Evolutionary conservation across 2,888 invertebrate species (phyloP).

Genomic region (Meganola albula): DNA sequence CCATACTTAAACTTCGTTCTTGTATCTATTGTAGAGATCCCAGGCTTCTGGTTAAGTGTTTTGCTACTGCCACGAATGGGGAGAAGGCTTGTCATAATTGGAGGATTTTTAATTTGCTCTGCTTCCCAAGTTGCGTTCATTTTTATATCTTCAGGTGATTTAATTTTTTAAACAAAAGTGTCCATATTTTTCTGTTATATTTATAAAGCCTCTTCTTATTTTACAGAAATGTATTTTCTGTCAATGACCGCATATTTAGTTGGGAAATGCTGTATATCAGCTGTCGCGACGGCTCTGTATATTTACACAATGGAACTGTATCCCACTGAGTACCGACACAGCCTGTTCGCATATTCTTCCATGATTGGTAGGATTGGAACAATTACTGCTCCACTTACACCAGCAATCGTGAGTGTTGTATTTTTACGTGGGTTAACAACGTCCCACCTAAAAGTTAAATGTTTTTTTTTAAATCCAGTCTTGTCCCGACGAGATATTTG

Average conservation of each 20-base stretch:
- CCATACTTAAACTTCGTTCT: slow-evolving; percentile 84
- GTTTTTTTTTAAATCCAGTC: too few species aligned
- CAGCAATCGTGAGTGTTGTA: slow-evolving; percentile 79
- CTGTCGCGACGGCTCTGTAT: slow-evolving; percentile 78
- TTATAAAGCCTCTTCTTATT: too few species aligned
- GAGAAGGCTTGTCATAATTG: slow-evolving; percentile 64
- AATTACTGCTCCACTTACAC: slow-evolving; percentile 81
- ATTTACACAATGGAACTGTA: slow-evolving; percentile 82
- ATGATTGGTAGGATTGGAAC: slow-evolving; percentile 82
- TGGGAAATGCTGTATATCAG: slow-evolving; percentile 79
- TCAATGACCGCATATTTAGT: slow-evolving; percentile 71
- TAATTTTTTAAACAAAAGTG: too few species aligned
- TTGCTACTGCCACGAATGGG: slow-evolving; percentile 79
- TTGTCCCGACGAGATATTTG: too few species aligned
- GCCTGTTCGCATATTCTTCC: slow-evolving; percentile 79
- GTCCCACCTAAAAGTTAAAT: too few species aligned
- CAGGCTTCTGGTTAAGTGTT: slow-evolving; percentile 80
- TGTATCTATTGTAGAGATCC: slow-evolving; percentile 81
- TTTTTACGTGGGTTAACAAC: too few species aligned
- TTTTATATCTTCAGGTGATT: too few species aligned
- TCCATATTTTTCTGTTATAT: too few species aligned
- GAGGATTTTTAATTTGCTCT: too few species aligned
- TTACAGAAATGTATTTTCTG: slow-evolving; percentile 30
- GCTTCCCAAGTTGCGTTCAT: too few species aligned
- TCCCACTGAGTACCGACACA: slow-evolving; percentile 80